Base-by-base conservation (phyloP, 2,888 invertebrate genomes). In the Cabera pusaria region DNA sequence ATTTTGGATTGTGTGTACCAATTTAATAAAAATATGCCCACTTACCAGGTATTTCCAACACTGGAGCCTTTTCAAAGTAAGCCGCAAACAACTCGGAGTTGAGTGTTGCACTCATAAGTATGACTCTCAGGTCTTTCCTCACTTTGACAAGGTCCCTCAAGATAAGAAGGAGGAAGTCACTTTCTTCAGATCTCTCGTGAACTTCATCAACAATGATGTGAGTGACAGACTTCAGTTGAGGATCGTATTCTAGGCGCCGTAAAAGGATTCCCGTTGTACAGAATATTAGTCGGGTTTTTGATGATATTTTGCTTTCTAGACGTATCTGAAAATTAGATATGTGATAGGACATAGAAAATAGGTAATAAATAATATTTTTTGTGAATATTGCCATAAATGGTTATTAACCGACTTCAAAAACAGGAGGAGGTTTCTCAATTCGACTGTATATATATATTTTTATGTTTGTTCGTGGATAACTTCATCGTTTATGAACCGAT, bases 251-350 rank as follows among this genome's bases (percentile, higher is more conserved):
- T 22, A 98, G 78, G 28, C 97, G 92, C 23, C 98, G 90, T 21
- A 98, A 75, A 27, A 98, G 77, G 28, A 98, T 97, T 31, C 98
- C 98, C 1, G 96, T 97, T 0, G 98, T 98, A 69, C 98, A 98
- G 79, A 97, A 98, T 1, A 94, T 95, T 6, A 98, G 85, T 2
- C 97, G 90, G 0, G 98, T 98, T 69, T 90, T 90, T 0, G 90
- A 80, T 0, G 95, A 95, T 2, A 94, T 88, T 88, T 94, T 95
- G 61, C 92, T 95, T 72, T 96, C 96, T 38, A 96, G 75, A 33
- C 95, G 90, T 49, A 96, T 95, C 90, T 95, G 92, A 56, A 93
- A 93, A 3, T n/a, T n/a, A n/a, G n/a, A n/a, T n/a, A n/a, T n/a
- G n/a, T n/a, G n/a, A n/a, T n/a, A n/a, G n/a, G n/a, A n/a, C n/a